phyloP scores from a whole-genome alignment of 2,797 vertebrate genomes.

The Pseudotriccus pelzelni region DNA sequence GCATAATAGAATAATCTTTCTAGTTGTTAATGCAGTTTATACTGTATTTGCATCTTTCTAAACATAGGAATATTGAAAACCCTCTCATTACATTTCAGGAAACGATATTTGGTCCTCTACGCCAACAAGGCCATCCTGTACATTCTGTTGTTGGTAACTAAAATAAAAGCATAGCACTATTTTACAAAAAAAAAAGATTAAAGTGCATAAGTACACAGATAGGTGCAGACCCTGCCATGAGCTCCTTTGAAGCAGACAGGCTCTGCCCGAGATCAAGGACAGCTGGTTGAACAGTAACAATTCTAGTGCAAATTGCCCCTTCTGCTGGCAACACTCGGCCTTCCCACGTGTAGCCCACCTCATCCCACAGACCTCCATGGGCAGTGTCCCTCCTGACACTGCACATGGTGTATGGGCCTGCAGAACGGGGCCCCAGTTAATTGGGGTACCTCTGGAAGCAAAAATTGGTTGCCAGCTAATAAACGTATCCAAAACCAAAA shows the following conservation, averaged over 20 bases:
- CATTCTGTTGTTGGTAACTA: conserved; percentile 42
- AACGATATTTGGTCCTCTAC: conserved; percentile 71
- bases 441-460: conserved; percentile 20
- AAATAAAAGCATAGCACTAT: conserved; percentile 68
- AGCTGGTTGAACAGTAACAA: conserved; percentile 49
- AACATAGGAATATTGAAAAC: conserved; percentile 60
- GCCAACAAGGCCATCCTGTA: conserved; percentile 59
- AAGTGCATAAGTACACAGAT: conserved; percentile 78
- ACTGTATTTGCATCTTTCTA: conserved; percentile 26
- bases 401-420: not conserved
- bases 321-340: conserved; percentile 52
- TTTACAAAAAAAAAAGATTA: conserved; percentile 68
- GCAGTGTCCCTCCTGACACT: not conserved
- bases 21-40: not conserved
- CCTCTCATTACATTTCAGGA: conserved; percentile 16
- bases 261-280: not conserved
- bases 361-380: not conserved
- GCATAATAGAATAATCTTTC: not conserved
- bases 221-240: conserved; percentile 41
- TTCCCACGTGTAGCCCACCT: not conserved
- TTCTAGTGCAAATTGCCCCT: conserved; percentile 75
- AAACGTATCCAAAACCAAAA: conserved; percentile 21
- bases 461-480: not conserved
- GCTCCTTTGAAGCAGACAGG: not conserved
- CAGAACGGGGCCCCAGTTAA: not conserved